Evolutionary conservation across 2,888 invertebrate genomes (phyloP).

Genomic region (Thera obeliscata): DNA sequence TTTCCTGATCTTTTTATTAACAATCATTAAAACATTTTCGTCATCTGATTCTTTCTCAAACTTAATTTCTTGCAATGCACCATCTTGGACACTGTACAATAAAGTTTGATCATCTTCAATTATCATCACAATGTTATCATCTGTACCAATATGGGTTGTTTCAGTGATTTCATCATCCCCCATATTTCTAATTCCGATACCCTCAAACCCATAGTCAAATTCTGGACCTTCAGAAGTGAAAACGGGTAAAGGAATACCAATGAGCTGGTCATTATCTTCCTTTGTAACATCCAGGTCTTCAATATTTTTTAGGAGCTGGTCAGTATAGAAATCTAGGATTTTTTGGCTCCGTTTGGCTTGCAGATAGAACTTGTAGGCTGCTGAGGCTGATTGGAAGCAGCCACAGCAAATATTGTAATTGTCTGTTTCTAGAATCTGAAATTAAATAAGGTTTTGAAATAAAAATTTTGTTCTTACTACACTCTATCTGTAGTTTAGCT

Average conservation of each 20-base stretch:
- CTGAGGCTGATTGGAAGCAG: constrained; percentile 63
- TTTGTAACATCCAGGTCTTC: constrained; percentile 49
- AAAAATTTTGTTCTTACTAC: too few species aligned
- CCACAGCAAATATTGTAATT: constrained; percentile 63
- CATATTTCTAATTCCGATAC: constrained; percentile 42
- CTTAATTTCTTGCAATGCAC: constrained; percentile 31
- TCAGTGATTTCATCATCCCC: constrained; percentile 3
- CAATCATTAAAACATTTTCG: constrained; percentile 31
- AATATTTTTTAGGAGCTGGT: constrained; percentile 56
- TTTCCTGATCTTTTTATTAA: constrained; percentile 48
- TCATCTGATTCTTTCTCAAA: constrained; percentile 16
- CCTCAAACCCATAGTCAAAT: constrained; percentile 57
- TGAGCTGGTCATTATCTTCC: constrained; percentile 35
- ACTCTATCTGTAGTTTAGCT: too few species aligned
- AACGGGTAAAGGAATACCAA: constrained; percentile 63
- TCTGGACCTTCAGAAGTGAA: constrained; percentile 42
- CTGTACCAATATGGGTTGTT: not conserved
- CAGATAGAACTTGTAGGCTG: constrained; percentile 67
- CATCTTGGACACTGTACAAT: constrained; percentile 45
- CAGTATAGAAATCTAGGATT: constrained; percentile 60
- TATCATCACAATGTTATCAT: constrained; percentile 51
- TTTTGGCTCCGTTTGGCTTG: constrained; percentile 58
- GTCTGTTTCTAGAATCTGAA: constrained; percentile 57
- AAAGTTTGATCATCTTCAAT: constrained; percentile 55
- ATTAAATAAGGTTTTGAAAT: not conserved